phyloP scores from a whole-genome alignment of 1,140 invertebrate species.

The Pristionchus pacificus region DNA sequence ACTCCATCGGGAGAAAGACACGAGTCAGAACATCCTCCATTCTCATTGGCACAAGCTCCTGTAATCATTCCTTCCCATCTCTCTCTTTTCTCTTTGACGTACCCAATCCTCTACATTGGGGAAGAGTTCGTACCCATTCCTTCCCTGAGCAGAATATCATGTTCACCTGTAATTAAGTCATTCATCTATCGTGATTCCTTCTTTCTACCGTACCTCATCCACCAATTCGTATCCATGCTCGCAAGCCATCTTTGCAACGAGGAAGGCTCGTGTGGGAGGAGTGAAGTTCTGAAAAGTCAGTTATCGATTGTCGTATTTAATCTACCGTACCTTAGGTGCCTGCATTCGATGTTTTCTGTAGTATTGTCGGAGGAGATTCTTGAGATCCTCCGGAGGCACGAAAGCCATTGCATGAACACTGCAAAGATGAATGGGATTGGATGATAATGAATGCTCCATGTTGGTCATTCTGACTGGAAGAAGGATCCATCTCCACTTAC shows the following conservation, averaged over 20 bases:
- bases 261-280: slow-evolving; percentile 38
- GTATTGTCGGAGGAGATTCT: slow-evolving; percentile 54
- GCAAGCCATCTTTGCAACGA: slow-evolving; percentile 55
- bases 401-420: slow-evolving; percentile 57
- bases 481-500: not conserved
- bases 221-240: slow-evolving; percentile 54
- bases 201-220: too few species aligned
- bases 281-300: not conserved
- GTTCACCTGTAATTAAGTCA: too few species aligned
- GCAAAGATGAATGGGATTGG: slow-evolving; percentile 6
- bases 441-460: not conserved
- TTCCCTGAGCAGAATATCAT: slow-evolving; percentile 53
- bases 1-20: slow-evolving; percentile 45
- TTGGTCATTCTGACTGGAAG: not conserved
- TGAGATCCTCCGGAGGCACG: slow-evolving; percentile 54
- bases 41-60: slow-evolving; percentile 49
- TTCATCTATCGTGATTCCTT: too few species aligned
- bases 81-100: not conserved
- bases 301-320: not conserved
- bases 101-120: slow-evolving; percentile 49
- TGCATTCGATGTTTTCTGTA: slow-evolving; percentile 50
- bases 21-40: slow-evolving; percentile 55
- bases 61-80: not conserved
- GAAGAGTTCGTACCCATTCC: slow-evolving; percentile 52
- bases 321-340: slow-evolving; percentile 35